A percentile compares a stretch with the other conserved stretches of the same genome.
Conservation (phyloP, 1,140 invertebrate species). For the Dufourea novaeangliae region DNA sequence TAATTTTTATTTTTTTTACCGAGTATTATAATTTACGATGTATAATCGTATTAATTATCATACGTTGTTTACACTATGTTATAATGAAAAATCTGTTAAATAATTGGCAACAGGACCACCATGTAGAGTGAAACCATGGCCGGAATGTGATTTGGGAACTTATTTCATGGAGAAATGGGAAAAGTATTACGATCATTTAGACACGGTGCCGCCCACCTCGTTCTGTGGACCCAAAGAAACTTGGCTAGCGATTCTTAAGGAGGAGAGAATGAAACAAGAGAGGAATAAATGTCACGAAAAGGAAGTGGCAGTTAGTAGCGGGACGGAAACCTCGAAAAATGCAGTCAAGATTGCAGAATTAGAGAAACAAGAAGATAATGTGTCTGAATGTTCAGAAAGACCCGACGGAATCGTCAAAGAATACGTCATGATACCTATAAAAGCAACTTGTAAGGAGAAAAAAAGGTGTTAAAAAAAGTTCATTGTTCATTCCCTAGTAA, state of each 20-base stretch:
- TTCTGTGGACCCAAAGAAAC: conserved; percentile 38
- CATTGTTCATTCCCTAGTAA: background rate
- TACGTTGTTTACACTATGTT: too few relatives aligned
- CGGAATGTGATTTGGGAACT: conserved; percentile 82
- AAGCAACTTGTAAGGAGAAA: background rate
- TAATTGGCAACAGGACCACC: conserved; percentile 48
- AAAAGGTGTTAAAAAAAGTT: background rate
- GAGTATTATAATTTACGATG: too few relatives aligned
- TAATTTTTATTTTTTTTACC: too few relatives aligned
- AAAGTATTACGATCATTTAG: conserved; percentile 34
- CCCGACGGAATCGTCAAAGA: background rate
- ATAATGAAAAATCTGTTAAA: background rate
- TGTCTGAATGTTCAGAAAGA: background rate
- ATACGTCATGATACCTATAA: background rate
- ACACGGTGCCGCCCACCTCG: conserved; percentile 31
- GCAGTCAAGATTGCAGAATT: background rate
- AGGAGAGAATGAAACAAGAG: background rate
- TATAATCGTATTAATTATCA: too few relatives aligned
- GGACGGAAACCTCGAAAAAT: background rate
- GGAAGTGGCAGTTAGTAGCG: background rate
- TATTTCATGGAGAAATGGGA: conserved; percentile 59
- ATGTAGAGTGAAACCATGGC: conserved; percentile 84
- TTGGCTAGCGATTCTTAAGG: conserved; percentile 1
- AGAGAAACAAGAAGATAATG: background rate
- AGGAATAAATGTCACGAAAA: background rate